These are phyloP conservation scores for Unio delphinus DNA, from an alignment of 2,888 invertebrate species.

Conservation along the genomic window DNA sequence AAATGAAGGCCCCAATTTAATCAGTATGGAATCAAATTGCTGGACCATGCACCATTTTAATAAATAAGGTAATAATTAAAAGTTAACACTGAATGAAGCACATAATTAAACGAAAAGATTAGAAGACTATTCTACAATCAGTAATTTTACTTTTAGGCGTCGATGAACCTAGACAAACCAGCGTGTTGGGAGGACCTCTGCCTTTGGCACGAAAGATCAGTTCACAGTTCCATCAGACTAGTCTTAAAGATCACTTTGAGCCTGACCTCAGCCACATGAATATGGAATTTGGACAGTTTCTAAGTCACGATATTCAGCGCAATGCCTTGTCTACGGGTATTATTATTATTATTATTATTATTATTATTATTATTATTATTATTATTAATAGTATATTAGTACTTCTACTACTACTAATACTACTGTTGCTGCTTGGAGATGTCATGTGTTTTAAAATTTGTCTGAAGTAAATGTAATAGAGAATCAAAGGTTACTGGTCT, in stretches of 20 bases:
- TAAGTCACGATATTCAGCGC: slow-evolving; percentile 26
- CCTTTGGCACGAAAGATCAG: slow-evolving; percentile 20
- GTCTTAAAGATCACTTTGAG: not conserved
- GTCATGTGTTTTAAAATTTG: no score
- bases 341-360: not conserved
- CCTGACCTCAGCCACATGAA: slow-evolving; percentile 15
- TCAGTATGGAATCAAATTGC: no score
- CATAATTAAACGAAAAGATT: no score
- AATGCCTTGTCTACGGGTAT: slow-evolving; percentile 27
- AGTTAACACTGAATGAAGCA: no score
- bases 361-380: not conserved
- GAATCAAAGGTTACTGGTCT: no score
- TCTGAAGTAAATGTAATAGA: no score
- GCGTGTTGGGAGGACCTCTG: slow-evolving; percentile 9
- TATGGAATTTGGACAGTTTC: slow-evolving; percentile 31
- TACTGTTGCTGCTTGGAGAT: no score
- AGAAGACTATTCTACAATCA: no score
- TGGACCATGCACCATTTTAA: no score
- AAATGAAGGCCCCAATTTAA: no score
- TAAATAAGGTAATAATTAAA: no score
- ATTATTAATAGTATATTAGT: not conserved
- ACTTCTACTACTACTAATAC: not conserved
- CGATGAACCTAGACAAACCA: slow-evolving; percentile 9
- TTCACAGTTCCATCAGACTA: slow-evolving; percentile 10
- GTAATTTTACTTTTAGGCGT: slow-evolving; percentile 4